A percentile compares a stretch with the other conserved stretches of the same genome.
Evolutionary conservation across 2,797 vertebrate species (phyloP).

Genomic region (Florisuga fusca): DNA sequence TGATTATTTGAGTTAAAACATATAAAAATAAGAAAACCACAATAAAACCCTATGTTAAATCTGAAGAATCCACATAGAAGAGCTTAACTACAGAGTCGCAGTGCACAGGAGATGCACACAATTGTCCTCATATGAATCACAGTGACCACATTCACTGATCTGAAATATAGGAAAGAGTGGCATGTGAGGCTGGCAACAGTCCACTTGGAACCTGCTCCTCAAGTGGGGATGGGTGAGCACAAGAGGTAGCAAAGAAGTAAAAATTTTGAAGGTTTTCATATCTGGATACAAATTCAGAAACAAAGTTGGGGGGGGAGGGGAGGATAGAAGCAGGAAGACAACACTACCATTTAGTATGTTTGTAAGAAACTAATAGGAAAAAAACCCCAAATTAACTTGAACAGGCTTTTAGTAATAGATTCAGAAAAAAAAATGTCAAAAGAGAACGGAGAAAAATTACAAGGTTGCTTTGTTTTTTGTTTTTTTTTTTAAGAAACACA

Average conservation of each 20-base stretch:
- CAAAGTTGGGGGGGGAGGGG: neutral
- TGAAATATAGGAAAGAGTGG: neutral
- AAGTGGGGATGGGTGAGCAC: neutral
- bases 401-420: neutral
- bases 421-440: neutral
- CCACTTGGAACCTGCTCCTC: neutral
- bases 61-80: neutral
- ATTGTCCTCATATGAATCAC: neutral
- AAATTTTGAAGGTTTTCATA: neutral
- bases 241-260: neutral
- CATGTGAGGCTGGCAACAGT: neutral
- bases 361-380: neutral
- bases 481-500: neutral
- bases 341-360: neutral
- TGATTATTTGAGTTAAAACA: neutral
- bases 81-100: neutral
- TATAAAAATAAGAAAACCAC: neutral
- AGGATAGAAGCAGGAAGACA: neutral
- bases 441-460: neutral
- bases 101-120: neutral
- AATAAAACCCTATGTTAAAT: neutral
- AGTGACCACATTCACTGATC: neutral
- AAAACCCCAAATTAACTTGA: neutral
- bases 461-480: neutral
- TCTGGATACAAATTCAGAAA: neutral